These are phyloP conservation scores for Coranthus polyacanthus DNA, from an alignment of 2,797 vertebrate species.

Conservation along the genomic window DNA sequence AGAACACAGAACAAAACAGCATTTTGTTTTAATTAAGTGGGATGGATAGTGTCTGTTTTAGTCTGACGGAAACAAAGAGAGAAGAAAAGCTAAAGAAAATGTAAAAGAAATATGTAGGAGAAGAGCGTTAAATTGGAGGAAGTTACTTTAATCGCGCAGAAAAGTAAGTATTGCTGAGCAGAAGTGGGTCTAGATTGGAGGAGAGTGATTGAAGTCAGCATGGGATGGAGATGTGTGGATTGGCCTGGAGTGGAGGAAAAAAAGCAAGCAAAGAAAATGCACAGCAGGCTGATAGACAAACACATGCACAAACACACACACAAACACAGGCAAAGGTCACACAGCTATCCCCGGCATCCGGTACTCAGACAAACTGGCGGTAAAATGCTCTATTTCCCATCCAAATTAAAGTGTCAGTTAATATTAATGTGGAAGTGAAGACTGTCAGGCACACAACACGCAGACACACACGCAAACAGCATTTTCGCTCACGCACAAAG, in stretches of 20 bases:
- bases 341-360: constrained; percentile 49
- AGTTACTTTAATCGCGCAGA: constrained; percentile 19
- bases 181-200: constrained; percentile 24
- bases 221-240: constrained; percentile 13
- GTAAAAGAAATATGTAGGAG: too few relatives aligned
- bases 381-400: constrained; percentile 84
- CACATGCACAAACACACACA: constrained; percentile 27
- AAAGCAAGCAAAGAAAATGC: neutral
- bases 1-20: constrained; percentile 26
- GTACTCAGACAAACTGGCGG: constrained; percentile 71
- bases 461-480: constrained; percentile 55
- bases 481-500: constrained; percentile 35
- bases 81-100: constrained; percentile 1
- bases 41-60: neutral
- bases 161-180: constrained; percentile 22
- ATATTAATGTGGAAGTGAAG: constrained; percentile 84
- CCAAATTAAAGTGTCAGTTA: constrained; percentile 88
- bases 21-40: constrained; percentile 40
- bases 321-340: constrained; percentile 72
- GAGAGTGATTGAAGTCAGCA: constrained; percentile 9
- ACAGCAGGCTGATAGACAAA: constrained; percentile 42
- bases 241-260: neutral
- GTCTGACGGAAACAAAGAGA: constrained; percentile 14
- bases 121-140: constrained; percentile 1
- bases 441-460: constrained; percentile 64